Conservation (phyloP, 1,140 invertebrate genomes). For the Heliconius hermathena region DNA sequence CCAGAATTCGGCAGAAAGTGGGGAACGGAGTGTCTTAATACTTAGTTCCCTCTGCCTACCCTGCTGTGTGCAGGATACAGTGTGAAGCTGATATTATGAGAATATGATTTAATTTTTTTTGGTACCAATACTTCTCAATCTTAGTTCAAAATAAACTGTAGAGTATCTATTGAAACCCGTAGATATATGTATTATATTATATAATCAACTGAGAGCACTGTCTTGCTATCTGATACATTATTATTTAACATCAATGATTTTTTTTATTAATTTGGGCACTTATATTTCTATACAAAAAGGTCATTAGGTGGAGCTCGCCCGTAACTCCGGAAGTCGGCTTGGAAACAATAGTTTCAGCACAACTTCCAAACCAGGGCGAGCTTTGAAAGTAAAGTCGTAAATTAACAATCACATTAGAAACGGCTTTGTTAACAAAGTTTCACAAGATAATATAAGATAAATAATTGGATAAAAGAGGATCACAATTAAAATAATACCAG, state of each 20-base stretch:
- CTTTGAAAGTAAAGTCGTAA: slow-evolving; percentile 30
- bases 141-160: too few relatives aligned
- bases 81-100: too few relatives aligned
- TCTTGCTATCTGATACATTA: too few relatives aligned
- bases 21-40: too few relatives aligned
- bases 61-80: too few relatives aligned
- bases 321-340: slow-evolving; percentile 25
- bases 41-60: too few relatives aligned
- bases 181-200: too few relatives aligned
- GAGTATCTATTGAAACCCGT: too few relatives aligned
- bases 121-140: too few relatives aligned
- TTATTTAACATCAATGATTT: not conserved
- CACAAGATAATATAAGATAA: slow-evolving; percentile 11
- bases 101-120: too few relatives aligned
- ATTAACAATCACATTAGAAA: slow-evolving; percentile 33
- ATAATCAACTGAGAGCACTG: too few relatives aligned
- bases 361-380: slow-evolving; percentile 26
- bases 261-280: not conserved
- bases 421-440: slow-evolving; percentile 31
- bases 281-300: slow-evolving; percentile 23
- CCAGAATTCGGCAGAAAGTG: too few relatives aligned
- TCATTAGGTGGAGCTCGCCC: slow-evolving; percentile 25
- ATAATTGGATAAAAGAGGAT: not conserved
- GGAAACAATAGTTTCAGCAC: slow-evolving; percentile 30
- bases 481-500: not conserved